Evolutionary conservation across 2,113 vertebrate species (phyloP).

Genomic region (Sinosuthora webbiana): DNA sequence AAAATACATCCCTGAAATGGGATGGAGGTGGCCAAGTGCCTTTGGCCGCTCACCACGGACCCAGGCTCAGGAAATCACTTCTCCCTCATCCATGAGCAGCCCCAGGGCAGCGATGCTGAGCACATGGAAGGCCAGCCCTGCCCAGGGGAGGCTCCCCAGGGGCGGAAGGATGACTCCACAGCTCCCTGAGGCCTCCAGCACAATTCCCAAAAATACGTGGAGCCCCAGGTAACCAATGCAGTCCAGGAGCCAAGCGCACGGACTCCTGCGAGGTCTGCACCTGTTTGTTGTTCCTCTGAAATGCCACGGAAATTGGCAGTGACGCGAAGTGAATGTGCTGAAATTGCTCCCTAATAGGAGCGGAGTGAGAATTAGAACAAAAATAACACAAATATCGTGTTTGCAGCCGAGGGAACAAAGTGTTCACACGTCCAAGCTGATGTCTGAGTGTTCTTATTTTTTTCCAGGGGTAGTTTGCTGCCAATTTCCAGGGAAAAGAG

Average conservation of each 20-base stretch:
- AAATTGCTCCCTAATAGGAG: not conserved
- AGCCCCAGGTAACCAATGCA: not conserved
- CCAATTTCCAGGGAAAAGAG: not conserved
- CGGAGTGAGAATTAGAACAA: not conserved
- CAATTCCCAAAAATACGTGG: rapidly evolving
- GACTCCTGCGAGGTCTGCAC: not conserved
- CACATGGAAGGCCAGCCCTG: rapidly evolving
- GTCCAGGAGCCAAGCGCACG: rapidly evolving
- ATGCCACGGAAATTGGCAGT: not conserved
- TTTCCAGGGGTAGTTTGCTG: not conserved
- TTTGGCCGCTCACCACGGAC: rapidly evolving
- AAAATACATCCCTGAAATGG: rapidly evolving
- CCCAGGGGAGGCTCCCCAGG: rapidly evolving
- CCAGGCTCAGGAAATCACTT: not conserved
- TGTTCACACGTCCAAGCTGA: not conserved
- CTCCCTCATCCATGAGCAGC: not conserved
- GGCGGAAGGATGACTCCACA: not conserved
- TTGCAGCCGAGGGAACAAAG: not conserved
- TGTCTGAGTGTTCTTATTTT: not conserved
- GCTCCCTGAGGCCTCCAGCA: not conserved
- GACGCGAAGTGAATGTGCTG: not conserved
- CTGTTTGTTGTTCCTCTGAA: not conserved
- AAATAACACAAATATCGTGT: not conserved
- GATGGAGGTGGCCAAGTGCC: not conserved
- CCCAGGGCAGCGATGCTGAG: not conserved